Percentiles rank a stretch among this genome's conserved stretches.
Conservation (phyloP, 2,113 vertebrate genomes). For the Alethe castanea region DNA sequence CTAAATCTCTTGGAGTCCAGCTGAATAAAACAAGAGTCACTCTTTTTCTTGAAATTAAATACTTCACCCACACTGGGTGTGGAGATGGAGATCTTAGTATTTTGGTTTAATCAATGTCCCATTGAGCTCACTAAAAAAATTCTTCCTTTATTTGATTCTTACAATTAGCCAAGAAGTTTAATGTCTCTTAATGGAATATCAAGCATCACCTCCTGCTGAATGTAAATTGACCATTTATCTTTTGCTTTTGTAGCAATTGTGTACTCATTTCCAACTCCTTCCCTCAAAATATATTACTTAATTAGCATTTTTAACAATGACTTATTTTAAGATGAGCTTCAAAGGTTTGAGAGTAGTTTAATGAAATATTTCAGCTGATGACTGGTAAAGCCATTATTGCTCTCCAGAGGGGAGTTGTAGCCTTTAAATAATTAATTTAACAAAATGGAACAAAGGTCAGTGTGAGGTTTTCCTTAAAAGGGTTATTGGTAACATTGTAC, state of each 20-base stretch:
- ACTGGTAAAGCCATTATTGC: not conserved
- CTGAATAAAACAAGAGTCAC: not conserved
- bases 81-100: not conserved
- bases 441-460: conserved; percentile 30
- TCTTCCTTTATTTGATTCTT: conserved; percentile 17
- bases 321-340: conserved; percentile 15
- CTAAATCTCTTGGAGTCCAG: not conserved
- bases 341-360: conserved; percentile 28
- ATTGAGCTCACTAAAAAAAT: conserved; percentile 21
- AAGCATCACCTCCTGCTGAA: conserved; percentile 32
- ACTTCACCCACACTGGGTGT: not conserved
- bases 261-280: conserved; percentile 6
- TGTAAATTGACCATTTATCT: conserved; percentile 51
- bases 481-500: not conserved
- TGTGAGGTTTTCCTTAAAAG: conserved; percentile 29
- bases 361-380: conserved; percentile 32
- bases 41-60: not conserved
- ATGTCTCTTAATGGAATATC: conserved; percentile 43
- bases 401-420: conserved; percentile 1
- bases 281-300: conserved; percentile 45
- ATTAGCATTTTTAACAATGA: conserved; percentile 57
- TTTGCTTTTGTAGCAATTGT: conserved; percentile 29
- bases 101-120: conserved; percentile 57
- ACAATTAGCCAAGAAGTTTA: conserved; percentile 43
- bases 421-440: conserved; percentile 36